Evolutionary conservation across 1,140 invertebrate genomes (phyloP), one percentile per base, ranked within the genome.

Genomic region (Branchinecta lynchi): DNA sequence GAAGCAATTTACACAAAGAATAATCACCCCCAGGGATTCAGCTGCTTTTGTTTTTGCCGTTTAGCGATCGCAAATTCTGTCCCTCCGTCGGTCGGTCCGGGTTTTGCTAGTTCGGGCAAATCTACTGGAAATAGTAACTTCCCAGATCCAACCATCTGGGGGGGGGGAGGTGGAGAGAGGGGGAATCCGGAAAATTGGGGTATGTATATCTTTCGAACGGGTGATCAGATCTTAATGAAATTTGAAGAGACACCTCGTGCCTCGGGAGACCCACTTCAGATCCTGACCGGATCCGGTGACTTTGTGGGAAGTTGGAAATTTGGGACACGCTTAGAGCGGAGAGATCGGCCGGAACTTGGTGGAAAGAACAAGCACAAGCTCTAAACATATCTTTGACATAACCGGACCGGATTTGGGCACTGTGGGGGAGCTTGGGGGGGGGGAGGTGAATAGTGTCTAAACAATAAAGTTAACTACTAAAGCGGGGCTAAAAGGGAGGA

Each of bases 201-300:
- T 51, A 51, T 51, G 9, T 51, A 51, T 51, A 51, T 9, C 46
- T 51, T 51, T 9, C n/a, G 46, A 51, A 51, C 46, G 46, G 46
- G 46, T 51, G 46, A 51, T 51, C n/a, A n/a, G 46, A 51, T n/a
- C 46, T 51, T 51, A 51, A 51, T 51, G 46, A 51, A 51, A 51
- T 51, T 51, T 51, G 46, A 51, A 51, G 46, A 51, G n/a, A n/a
- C 9, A 51, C 46, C 46, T 51, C n/a, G 46, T 51, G 46, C 9
- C n/a, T n/a, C n/a, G n/a, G n/a, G n/a, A n/a, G 9, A 9, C n/a
- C n/a, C n/a, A 9, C n/a, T 51, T 51, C 9, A 51, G n/a, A 51
- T 51, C 46, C 46, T 51, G 46, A 51, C 46, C 46, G 46, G 46
- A 51, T 51, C 46, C 46, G 46, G 46, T 51, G 46, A 51, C 46